phyloP scores from a whole-genome alignment of 2,888 invertebrate species.

The Philereme transversata region DNA sequence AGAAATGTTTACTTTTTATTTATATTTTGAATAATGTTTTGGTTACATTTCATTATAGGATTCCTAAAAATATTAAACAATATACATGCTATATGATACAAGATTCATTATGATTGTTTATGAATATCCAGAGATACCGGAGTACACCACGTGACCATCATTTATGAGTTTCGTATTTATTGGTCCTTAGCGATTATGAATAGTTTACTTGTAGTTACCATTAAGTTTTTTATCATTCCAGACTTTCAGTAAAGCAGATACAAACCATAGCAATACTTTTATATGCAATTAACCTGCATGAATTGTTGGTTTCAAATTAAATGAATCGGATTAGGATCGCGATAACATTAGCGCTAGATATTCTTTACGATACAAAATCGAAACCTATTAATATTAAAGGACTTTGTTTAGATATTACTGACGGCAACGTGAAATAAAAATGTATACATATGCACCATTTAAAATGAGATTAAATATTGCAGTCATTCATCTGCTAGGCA shows the following conservation, averaged over 20 bases:
- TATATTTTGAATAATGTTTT: conserved; percentile 82
- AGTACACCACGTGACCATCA: conserved; percentile 57
- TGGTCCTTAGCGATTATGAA: conserved; percentile 64
- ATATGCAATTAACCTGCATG: conserved; percentile 13
- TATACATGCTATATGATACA: conserved; percentile 81
- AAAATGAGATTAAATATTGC: conserved; percentile 44
- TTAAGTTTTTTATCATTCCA: conserved; percentile 30
- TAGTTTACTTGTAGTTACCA: conserved; percentile 25
- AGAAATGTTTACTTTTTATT: conserved; percentile 73
- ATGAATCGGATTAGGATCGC: too few relatives aligned
- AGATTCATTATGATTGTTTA: conserved; percentile 65
- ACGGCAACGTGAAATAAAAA: conserved; percentile 10
- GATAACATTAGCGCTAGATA: too few relatives aligned
- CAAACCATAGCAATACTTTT: conserved; percentile 17
- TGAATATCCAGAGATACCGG: conserved; percentile 33
- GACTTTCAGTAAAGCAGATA: conserved; percentile 14
- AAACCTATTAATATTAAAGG: background rate
- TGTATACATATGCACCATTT: conserved; percentile 46
- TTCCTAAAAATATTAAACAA: conserved; percentile 76
- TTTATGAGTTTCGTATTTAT: conserved; percentile 60
- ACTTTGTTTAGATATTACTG: background rate
- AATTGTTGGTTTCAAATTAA: conserved; percentile 4
- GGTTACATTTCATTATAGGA: conserved; percentile 79
- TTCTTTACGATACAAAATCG: too few relatives aligned
- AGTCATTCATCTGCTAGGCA: conserved; percentile 56